A percentile compares a stretch with the other conserved stretches of the same genome.
phyloP scores from a whole-genome alignment of 1,140 invertebrate genomes.

The Frieseomelitta varia region DNA sequence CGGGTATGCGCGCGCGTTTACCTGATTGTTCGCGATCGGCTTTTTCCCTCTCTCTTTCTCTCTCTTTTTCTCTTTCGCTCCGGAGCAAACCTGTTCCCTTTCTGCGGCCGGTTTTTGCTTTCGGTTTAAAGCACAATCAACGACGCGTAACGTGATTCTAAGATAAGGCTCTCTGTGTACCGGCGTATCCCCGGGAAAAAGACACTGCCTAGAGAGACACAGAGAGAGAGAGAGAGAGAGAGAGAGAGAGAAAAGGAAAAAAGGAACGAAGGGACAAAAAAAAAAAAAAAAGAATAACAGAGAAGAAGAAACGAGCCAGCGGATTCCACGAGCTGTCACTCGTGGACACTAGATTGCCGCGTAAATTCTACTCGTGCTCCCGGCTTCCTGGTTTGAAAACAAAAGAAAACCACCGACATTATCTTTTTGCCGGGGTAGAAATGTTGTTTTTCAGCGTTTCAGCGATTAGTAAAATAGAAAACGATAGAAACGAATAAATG shows the following conservation, averaged over 20 bases:
- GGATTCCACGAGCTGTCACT: neutral
- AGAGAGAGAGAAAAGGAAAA: too few species aligned
- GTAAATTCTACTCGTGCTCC: neutral
- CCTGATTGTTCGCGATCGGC: constrained; percentile 50
- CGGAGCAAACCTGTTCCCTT: constrained; percentile 52
- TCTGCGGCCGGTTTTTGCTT: constrained; percentile 53
- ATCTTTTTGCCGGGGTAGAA: neutral
- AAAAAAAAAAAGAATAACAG: too few species aligned
- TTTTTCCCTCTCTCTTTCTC: constrained; percentile 7
- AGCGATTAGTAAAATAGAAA: neutral
- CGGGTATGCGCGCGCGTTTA: constrained; percentile 44
- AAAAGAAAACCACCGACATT: neutral
- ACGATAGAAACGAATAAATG: neutral
- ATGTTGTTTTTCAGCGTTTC: neutral
- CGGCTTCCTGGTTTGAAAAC: neutral
- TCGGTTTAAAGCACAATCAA: constrained; percentile 51
- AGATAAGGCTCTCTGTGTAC: constrained; percentile 43
- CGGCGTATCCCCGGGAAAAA: neutral
- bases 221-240: too few species aligned
- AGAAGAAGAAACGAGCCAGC: neutral
- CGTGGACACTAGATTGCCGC: neutral
- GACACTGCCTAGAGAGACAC: neutral
- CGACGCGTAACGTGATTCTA: constrained; percentile 61
- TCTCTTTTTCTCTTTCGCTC: neutral
- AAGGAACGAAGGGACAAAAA: neutral